phyloP scores from a whole-genome alignment of 2,888 invertebrate species.

The Chloroclysta siterata region DNA sequence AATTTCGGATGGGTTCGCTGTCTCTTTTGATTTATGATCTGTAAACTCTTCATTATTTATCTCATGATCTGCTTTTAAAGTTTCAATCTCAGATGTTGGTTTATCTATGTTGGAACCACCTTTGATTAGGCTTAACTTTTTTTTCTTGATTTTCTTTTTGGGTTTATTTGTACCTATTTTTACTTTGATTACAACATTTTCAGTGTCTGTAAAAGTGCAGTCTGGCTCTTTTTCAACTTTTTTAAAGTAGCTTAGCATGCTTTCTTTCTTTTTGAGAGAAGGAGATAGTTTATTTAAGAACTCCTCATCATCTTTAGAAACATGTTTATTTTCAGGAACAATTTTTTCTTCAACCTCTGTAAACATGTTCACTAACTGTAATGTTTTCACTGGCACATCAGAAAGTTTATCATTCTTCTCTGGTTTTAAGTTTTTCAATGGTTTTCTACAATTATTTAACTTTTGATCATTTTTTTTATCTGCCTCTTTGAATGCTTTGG shows the following conservation, averaged over 20 bases:
- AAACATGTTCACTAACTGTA: slow-evolving; percentile 64
- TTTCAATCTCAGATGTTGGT: slow-evolving; percentile 33
- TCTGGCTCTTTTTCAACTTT: slow-evolving; percentile 73
- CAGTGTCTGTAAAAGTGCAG: slow-evolving; percentile 42
- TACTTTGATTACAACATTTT: slow-evolving; percentile 63
- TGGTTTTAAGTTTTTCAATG: slow-evolving; percentile 31
- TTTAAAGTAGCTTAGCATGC: slow-evolving; percentile 85
- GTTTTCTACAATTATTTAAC: slow-evolving; percentile 27
- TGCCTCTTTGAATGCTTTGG: slow-evolving; percentile 43
- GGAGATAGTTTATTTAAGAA: slow-evolving; percentile 84
- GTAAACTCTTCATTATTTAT: slow-evolving; percentile 2
- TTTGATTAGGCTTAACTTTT: slow-evolving; percentile 53
- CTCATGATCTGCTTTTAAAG: slow-evolving; percentile 8
- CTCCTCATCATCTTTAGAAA: slow-evolving; percentile 69
- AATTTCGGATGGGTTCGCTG: slow-evolving; percentile 20
- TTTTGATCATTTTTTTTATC: slow-evolving; percentile 27
- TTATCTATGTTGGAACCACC: slow-evolving; percentile 34
- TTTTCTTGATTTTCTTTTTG: slow-evolving; percentile 62
- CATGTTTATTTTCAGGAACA: slow-evolving; percentile 44
- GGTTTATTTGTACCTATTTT: slow-evolving; percentile 62
- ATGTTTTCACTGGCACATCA: slow-evolving; percentile 46
- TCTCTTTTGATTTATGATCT: neutral
- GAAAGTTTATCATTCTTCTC: slow-evolving; percentile 33
- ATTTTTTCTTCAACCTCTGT: slow-evolving; percentile 46
- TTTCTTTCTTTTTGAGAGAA: slow-evolving; percentile 85